Base-by-base conservation (phyloP, 2,888 invertebrate genomes). In the Steinernema hermaphroditum region DNA sequence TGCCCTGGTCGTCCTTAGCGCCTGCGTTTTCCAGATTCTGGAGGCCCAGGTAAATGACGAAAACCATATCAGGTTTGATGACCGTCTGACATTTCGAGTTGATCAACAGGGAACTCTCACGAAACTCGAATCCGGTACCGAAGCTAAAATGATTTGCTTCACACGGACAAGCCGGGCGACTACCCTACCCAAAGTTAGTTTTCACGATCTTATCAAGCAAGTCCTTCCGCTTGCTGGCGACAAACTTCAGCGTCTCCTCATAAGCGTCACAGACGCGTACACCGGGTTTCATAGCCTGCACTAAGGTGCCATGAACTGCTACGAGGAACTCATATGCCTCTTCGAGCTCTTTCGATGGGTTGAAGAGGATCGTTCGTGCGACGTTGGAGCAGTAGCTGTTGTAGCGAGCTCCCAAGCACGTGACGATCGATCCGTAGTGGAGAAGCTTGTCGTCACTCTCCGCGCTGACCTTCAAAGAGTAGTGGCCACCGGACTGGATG, bases 381-480 rank as follows among this genome's bases (percentile, higher is more conserved):
- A 99, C 93, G 87, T 98, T 98, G 0, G 97, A 95, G 88, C 98
- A 99, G 87, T 99, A 99, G 0, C 93, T 93, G 88, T 96, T 96
- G 88, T 96, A 98, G 73, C 97, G 91, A 1, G 93, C 93, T 4
- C 97, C 98, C 77, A 99, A 88, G 14, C 93, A 93, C 87, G 96
- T 96, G 68, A 96, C 92, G 78, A 99, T 96, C 0, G 94, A 92
- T 50, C 96, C 97, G 88, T 96, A 98, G 88, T 97, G 95, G 73
- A 98, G 88, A 79, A 91, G 91, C 87, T 94, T 94, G 87, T 96
- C 95, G 87, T 97, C 96, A 82, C 95, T 94, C 70, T 88, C 91
- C 2, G 93, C 94, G 86, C 95, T 96, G 88, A 97, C 98, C 88
- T 98, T 99, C 62, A 99, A 90, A 85, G 92, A 93, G 89, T 97